Base-by-base conservation (phyloP, 2,797 vertebrate species). In the Pterois miles region DNA sequence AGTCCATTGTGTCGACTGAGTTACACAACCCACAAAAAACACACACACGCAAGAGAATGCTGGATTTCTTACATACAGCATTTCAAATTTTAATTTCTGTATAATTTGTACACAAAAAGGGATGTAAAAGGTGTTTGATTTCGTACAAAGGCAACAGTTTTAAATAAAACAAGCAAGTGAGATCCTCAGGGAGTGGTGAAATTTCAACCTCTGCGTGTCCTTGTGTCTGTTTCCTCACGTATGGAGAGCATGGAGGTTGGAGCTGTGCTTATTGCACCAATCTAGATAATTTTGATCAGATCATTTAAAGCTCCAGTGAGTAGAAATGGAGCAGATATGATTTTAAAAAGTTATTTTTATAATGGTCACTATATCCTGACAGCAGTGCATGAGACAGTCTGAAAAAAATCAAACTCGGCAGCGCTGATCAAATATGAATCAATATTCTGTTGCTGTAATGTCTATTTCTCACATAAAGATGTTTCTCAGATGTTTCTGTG, bases 1-100 rank as follows among this genome's bases (percentile, higher is more conserved):
- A 40, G 64, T 78, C 59, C 86, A 90, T 68, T 95, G 91, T 48
- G 63, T 67, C 14, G 2, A 78, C 71, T 85, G 82, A 94, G 36
- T 48, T 40, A 54, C 1, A 36, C 31, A 59, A 76, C 13, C 5
- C 20, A 20, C 9, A 3, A 5, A 34, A 20, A 53, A 46, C n/a
- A 46, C 5, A 34, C 9, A 48, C 10, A 58, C 9, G 33, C 40
- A 22, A 3, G 3, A 36, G 1, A 23, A 62, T 0, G 1, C 20
- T 20, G 6, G 7, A 71, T 36, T 52, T 52, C 12, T 3, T 2
- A 46, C 13, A 9, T 7, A 1, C 48, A 29, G 13, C 3, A 16
- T 27, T 29, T 23, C 0, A 22, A 20, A 13, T 4, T 64, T 68
- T 83, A 29, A 85, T 80, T 71, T 58, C 53, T 40, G 54, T n/a